Conservation (phyloP, 2,888 invertebrate species). For the Clunio marinus region DNA sequence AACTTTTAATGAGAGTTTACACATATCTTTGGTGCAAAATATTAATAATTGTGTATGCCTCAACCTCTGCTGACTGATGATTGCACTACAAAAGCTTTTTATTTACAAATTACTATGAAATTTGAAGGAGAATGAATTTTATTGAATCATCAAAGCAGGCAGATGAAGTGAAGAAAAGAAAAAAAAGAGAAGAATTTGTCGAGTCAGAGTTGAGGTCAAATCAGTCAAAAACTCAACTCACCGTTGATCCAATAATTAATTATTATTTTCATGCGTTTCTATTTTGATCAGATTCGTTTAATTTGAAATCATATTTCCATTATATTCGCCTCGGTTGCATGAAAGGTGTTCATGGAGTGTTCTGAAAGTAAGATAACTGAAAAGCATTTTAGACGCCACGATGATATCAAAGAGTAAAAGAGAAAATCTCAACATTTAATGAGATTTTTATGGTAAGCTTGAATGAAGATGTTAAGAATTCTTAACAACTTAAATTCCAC, state of each 20-base stretch:
- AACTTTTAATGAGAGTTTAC: no score
- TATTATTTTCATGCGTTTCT: conserved; percentile 3
- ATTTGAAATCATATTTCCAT: background rate
- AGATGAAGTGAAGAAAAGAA: background rate
- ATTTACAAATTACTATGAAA: background rate
- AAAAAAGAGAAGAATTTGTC: background rate
- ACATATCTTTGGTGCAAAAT: background rate
- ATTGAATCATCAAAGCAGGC: background rate
- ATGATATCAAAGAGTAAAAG: background rate
- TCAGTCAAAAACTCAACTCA: conserved; percentile 12
- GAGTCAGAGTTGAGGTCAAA: conserved; percentile 1
- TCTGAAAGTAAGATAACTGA: background rate
- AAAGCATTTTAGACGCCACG: conserved; percentile 1
- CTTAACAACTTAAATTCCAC: background rate
- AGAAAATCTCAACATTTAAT: background rate
- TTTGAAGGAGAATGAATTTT: background rate
- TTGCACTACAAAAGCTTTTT: background rate
- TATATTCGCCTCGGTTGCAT: no score
- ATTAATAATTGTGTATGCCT: conserved; percentile 2
- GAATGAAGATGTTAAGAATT: background rate
- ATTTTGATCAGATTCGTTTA: conserved; percentile 14
- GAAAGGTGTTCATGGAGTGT: background rate
- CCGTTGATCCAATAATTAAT: conserved; percentile 31
- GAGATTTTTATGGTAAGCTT: background rate
- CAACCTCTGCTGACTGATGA: background rate